phyloP scores from a whole-genome alignment of 2,113 vertebrate genomes.

The Pseudolaguvia tuberculata region DNA sequence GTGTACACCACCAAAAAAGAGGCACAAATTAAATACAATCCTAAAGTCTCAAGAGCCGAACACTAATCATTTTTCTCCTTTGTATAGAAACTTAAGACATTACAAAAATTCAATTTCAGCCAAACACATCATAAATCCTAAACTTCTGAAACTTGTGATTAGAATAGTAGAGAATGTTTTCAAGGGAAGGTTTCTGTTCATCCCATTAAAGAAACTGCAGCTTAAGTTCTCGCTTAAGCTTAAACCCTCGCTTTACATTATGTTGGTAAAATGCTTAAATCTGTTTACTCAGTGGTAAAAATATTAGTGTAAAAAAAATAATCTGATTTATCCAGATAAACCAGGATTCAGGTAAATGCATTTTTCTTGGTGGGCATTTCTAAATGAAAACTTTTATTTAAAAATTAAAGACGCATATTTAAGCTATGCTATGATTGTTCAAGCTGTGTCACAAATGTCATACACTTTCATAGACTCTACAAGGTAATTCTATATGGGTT shows the following conservation, averaged over 20 bases:
- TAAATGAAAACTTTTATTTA: background rate
- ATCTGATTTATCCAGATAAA: no score
- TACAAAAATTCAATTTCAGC: background rate
- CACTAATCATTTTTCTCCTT: no score
- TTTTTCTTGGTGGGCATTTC: background rate
- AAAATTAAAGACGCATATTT: no score
- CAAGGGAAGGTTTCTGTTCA: background rate
- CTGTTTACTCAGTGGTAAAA: background rate
- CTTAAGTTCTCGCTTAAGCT: slow-evolving; percentile 16
- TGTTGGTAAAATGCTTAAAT: background rate
- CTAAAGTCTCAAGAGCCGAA: background rate
- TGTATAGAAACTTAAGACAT: no score
- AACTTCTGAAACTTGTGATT: background rate
- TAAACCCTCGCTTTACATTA: background rate
- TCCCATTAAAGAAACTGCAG: background rate
- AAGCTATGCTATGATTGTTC: background rate
- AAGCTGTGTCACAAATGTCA: background rate
- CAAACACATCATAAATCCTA: background rate
- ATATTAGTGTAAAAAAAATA: no score
- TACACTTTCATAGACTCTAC: background rate
- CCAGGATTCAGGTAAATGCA: background rate
- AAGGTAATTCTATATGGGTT: background rate
- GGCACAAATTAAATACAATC: background rate
- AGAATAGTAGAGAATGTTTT: background rate
- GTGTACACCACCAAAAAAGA: background rate